Evolutionary conservation across 2,888 invertebrate genomes (phyloP), one percentile per base, ranked within the genome.

Genomic region (Leuctra nigra): DNA sequence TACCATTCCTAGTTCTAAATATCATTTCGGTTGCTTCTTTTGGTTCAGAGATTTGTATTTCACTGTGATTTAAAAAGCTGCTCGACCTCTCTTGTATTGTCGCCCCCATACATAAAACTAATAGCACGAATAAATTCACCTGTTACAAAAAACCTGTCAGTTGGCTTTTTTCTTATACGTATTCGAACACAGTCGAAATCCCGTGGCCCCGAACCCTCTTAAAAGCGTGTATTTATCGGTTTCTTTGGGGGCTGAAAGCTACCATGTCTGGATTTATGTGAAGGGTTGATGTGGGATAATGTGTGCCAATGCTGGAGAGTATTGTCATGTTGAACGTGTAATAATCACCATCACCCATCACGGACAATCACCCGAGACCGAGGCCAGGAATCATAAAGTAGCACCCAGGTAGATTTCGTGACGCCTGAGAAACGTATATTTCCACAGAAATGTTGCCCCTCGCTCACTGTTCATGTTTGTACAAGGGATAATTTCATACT

Each of bases 71-170:
- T n/a, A n/a, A n/a, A n/a, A n/a, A n/a, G n/a, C n/a, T n/a, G n/a
- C 22, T 23, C 44, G 22, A 44, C 23, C 44, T 20, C 22, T 44
- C 44, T 44, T 23, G 22, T 44, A 44, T 44, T 44, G 44, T 44
- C 50, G 50, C 50, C 50, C 50, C 35, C 50, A 35, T 50, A 50
- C 33, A 50, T 33, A 50, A 50, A 29, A 29, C 50, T 50, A 50
- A 50, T 50, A 22, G 50, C 16, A 48, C 33, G 33, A 33, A 50
- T 33, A 33, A 50, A 50, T 50, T 50, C 50, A 50, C 50, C 50
- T 50, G 50, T 35, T 35, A 33, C 35, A 50, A 50, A 50, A 50
- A 50, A 50, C 35, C 50, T 50, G 50, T 50, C 50, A 20, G 50
- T 50, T 50, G 13, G 33, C 18, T 22, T 14, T 47, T 50, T 50